phyloP scores from a whole-genome alignment of 1,140 invertebrate species.

The Drosophila kepulauana region DNA sequence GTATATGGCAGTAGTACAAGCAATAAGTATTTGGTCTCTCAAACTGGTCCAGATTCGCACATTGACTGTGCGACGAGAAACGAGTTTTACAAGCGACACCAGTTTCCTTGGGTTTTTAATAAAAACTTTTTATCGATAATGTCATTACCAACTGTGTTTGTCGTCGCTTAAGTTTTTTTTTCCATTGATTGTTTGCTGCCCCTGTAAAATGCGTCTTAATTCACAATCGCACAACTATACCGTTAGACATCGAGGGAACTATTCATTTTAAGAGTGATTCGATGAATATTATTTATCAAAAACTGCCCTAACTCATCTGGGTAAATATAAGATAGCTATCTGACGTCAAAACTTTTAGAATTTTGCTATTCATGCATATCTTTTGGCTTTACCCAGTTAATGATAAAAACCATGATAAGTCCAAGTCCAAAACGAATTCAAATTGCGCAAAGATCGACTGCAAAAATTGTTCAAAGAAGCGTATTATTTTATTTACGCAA shows the following conservation, averaged over 20 bases:
- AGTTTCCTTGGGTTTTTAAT: conserved; percentile 39
- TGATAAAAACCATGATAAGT: background rate
- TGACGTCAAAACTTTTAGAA: conserved; percentile 2
- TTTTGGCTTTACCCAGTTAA: conserved; percentile 3
- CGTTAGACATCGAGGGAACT: background rate
- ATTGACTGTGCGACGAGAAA: conserved; percentile 38
- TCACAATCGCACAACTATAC: background rate
- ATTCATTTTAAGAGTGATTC: background rate
- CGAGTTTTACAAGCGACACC: conserved; percentile 63
- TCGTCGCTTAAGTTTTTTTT: conserved; percentile 5
- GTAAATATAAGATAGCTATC: background rate
- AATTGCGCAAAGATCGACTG: background rate
- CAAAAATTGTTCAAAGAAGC: background rate
- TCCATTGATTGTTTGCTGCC: conserved; percentile 9
- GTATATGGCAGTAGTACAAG: background rate
- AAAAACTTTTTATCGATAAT: conserved; percentile 33
- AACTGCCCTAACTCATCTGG: background rate
- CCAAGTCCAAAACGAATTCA: background rate
- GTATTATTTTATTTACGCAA: background rate
- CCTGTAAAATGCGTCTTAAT: background rate
- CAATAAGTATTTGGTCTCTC: background rate
- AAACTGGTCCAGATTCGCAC: conserved; percentile 49
- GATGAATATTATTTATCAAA: background rate
- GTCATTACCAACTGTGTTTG: background rate
- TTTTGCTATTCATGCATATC: background rate